phyloP scores from a whole-genome alignment of 2,888 invertebrate species.

The Tiliacea citrago region DNA sequence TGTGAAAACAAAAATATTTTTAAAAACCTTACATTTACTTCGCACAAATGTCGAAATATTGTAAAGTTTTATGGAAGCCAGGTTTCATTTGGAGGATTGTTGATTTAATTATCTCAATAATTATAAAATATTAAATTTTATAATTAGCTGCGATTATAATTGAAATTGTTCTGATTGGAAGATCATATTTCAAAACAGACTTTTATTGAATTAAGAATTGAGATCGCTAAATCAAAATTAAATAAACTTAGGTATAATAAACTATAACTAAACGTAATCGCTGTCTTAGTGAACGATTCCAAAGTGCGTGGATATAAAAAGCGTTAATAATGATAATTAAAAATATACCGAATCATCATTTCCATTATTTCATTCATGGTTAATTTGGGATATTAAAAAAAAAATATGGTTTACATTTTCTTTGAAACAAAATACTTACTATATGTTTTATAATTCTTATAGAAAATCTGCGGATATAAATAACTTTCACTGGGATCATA shows the following conservation, averaged over 20 bases:
- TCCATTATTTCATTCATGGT: constrained; percentile 60
- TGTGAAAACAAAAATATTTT: constrained; percentile 59
- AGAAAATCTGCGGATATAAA: background rate
- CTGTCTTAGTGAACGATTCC: constrained; percentile 66
- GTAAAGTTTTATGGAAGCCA: constrained; percentile 77
- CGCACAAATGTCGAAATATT: constrained; percentile 85
- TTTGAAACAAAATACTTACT: background rate
- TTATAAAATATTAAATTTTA: constrained; percentile 17
- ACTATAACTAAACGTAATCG: constrained; percentile 59
- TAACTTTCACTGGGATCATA: constrained; percentile 21
- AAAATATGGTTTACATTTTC: background rate
- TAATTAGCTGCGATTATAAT: constrained; percentile 28
- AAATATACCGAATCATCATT: constrained; percentile 65
- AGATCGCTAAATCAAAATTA: constrained; percentile 64
- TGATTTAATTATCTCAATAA: constrained; percentile 66
- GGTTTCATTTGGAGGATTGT: constrained; percentile 50
- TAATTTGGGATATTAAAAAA: constrained; percentile 19
- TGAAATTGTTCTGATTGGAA: constrained; percentile 20
- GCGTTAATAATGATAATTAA: constrained; percentile 67
- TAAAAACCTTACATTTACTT: constrained; percentile 82
- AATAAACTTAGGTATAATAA: constrained; percentile 56
- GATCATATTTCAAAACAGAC: constrained; percentile 12
- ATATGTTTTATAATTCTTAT: background rate
- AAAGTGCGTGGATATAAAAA: constrained; percentile 68
- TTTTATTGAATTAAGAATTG: constrained; percentile 46